A percentile compares a stretch with the other conserved stretches of the same genome.
Evolutionary conservation across 2,888 invertebrate genomes (phyloP).

Genomic region (Cephus nigrinus): DNA sequence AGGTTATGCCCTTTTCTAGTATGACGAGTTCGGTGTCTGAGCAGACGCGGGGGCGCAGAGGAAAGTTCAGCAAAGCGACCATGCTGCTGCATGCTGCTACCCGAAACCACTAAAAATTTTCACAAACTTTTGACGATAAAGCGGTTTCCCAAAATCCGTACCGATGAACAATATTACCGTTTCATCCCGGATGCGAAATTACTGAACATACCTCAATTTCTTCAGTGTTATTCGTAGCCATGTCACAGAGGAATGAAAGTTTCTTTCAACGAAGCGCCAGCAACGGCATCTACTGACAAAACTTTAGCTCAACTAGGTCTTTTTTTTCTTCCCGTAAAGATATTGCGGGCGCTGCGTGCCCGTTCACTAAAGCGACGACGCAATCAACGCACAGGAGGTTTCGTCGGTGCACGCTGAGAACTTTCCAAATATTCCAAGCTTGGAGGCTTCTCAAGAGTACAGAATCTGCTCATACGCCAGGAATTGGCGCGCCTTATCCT

Average conservation of each 20-base stretch:
- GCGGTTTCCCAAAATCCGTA: neutral
- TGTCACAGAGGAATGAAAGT: constrained; percentile 63
- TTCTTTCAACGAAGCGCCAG: constrained; percentile 1
- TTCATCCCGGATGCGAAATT: neutral
- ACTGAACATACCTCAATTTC: constrained; percentile 69
- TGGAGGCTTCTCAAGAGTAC: too few relatives aligned
- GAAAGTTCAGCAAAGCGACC: constrained; percentile 27
- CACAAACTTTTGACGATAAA: constrained; percentile 24
- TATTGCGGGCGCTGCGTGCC: neutral
- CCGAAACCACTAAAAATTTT: constrained; percentile 35
- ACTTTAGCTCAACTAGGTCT: neutral
- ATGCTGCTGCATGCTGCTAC: constrained; percentile 54
- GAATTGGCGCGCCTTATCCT: neutral
- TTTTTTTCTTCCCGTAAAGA: neutral
- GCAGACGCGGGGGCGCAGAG: neutral
- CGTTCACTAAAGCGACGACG: neutral
- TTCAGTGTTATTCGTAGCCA: constrained; percentile 74
- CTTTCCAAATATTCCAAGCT: neutral
- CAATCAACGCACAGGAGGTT: neutral
- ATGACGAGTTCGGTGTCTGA: constrained; percentile 1
- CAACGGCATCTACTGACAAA: constrained; percentile 1
- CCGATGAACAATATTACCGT: neutral
- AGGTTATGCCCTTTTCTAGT: constrained; percentile 29
- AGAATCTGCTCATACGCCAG: neutral
- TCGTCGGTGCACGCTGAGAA: neutral